phyloP scores from a whole-genome alignment of 30 jellyfish, hydroid and myxozoan species.

The Aurelia sp. region DNA sequence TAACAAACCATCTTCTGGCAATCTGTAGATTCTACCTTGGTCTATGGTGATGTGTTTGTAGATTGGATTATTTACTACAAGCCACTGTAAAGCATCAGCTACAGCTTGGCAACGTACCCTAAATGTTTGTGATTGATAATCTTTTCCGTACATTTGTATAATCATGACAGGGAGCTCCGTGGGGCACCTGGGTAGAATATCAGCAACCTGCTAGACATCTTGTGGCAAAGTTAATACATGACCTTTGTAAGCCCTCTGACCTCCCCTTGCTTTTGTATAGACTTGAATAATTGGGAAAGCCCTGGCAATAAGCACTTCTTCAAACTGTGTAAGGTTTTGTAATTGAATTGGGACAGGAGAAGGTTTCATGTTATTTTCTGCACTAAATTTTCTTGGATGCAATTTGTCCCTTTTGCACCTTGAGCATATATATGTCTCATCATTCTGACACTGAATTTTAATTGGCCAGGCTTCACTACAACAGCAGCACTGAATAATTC shows the following conservation, averaged over 20 bases:
- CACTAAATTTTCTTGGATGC: slow-evolving; percentile 15
- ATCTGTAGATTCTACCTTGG: not conserved
- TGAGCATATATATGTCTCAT: slow-evolving; percentile 6
- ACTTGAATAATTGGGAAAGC: not conserved
- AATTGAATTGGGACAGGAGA: slow-evolving; percentile 5
- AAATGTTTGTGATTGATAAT: not conserved
- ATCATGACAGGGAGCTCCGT: not conserved
- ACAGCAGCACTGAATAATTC: not conserved
- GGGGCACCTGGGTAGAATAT: not conserved
- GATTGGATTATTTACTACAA: slow-evolving; percentile 44
- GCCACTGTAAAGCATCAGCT: slow-evolving; percentile 46
- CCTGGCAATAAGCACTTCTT: not conserved
- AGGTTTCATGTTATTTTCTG: slow-evolving; percentile 20
- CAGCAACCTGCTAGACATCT: not conserved
- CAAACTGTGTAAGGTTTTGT: not conserved
- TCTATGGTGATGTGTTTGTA: slow-evolving; percentile 51
- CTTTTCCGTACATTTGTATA: not conserved
- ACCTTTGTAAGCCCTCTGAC: not conserved
- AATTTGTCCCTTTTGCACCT: slow-evolving; percentile 31
- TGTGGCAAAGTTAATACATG: not conserved
- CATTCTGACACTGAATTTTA: not conserved
- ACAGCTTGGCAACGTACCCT: not conserved
- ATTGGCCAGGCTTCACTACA: not conserved
- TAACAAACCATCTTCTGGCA: slow-evolving; percentile 35
- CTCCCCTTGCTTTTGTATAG: not conserved